Percentiles rank a stretch among this genome's conserved stretches.
phyloP scores from a whole-genome alignment of 2,888 invertebrate genomes.

The Polietes domitor region DNA sequence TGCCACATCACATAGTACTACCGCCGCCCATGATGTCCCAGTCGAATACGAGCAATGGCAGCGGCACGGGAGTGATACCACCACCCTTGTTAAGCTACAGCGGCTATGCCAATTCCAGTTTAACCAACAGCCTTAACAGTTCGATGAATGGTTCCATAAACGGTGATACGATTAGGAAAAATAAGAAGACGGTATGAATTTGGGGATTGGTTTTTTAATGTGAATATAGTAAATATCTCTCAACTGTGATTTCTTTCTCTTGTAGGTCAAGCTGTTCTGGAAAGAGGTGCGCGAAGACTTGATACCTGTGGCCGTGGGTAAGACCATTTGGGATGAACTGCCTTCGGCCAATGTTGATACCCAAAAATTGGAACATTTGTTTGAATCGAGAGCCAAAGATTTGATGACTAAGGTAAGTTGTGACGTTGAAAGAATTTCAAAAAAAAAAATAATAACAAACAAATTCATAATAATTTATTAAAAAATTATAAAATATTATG shows the following conservation, averaged over 20 bases:
- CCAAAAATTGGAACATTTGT: conserved; percentile 96
- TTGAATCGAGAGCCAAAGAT: conserved; percentile 98
- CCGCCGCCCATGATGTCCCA: conserved; percentile 81
- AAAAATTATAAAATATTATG: too few species aligned
- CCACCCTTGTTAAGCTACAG: conserved; percentile 82
- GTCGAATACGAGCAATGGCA: conserved; percentile 74
- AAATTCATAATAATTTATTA: too few species aligned
- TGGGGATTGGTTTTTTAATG: neutral
- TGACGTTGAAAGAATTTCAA: too few species aligned
- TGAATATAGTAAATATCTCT: too few species aligned
- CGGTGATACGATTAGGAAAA: conserved; percentile 86
- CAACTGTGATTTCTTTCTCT: too few species aligned
- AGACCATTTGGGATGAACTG: conserved; percentile 96
- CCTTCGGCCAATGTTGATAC: conserved; percentile 93
- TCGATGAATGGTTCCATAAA: conserved; percentile 78
- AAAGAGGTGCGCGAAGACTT: conserved; percentile 91
- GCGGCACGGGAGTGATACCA: conserved; percentile 78
- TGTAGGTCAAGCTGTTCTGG: conserved; percentile 93
- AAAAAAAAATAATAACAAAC: too few species aligned
- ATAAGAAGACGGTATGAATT: conserved; percentile 92
- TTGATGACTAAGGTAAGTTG: conserved; percentile 92
- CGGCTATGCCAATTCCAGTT: conserved; percentile 74
- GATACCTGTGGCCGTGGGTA: conserved; percentile 83
- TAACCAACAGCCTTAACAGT: conserved; percentile 77
- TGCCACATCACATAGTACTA: conserved; percentile 76